Evolutionary conservation across 2,797 vertebrate species (phyloP).

Genomic region (Acridotheres tristis): DNA sequence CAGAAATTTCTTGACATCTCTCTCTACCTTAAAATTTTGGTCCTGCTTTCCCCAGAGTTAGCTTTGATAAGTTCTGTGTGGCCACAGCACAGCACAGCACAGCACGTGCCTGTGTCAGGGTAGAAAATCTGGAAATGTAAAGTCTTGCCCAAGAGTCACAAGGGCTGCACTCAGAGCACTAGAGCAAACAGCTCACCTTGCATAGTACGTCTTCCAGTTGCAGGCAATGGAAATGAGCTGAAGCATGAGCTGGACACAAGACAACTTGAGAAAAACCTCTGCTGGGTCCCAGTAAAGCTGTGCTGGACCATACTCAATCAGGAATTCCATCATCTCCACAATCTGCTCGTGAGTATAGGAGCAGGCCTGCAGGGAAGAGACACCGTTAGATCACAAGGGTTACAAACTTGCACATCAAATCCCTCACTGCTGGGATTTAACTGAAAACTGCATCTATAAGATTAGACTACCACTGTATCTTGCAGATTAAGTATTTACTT

Average conservation of each 20-base stretch:
- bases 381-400: neutral
- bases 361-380: slow-evolving; percentile 82
- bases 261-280: slow-evolving; percentile 96
- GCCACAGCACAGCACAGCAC: neutral
- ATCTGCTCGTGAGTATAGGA: slow-evolving; percentile 97
- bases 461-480: neutral
- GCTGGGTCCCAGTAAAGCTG: slow-evolving; percentile 98
- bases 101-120: neutral
- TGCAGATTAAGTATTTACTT: neutral
- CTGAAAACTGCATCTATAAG: neutral
- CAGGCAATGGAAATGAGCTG: slow-evolving; percentile 98
- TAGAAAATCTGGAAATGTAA: neutral
- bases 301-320: slow-evolving; percentile 93
- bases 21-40: neutral
- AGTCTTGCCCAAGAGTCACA: neutral
- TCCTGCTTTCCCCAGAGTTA: neutral
- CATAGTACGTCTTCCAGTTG: slow-evolving; percentile 99
- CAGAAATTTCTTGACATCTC: neutral
- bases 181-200: slow-evolving; percentile 81
- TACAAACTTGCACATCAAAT: neutral
- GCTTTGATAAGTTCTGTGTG: neutral
- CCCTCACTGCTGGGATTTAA: neutral
- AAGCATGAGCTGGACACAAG: slow-evolving; percentile 95
- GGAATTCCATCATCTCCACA: slow-evolving; percentile 99
- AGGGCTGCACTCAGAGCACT: neutral